A percentile compares a stretch with the other conserved stretches of the same genome.
Conservation (phyloP, 1,140 invertebrate genomes). For the Ephestia elutella region DNA sequence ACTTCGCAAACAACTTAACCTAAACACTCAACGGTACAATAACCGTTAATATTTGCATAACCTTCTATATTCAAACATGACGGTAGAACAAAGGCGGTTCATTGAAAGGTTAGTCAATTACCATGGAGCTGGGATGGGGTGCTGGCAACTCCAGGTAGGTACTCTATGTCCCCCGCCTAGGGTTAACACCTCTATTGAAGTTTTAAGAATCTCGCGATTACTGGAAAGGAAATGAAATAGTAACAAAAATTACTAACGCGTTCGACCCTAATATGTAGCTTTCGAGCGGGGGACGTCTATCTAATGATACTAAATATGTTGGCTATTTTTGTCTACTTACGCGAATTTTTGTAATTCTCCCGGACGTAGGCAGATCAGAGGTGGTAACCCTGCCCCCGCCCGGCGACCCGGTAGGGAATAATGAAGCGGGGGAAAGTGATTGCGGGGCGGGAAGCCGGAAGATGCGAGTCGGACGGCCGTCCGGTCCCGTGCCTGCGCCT, state of each 20-base stretch:
- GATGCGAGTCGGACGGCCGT: slow-evolving; percentile 45
- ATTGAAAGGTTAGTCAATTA: slow-evolving; percentile 16
- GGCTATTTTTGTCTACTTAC: too few relatives aligned
- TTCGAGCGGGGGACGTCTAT: too few relatives aligned
- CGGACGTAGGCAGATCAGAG: slow-evolving; percentile 35
- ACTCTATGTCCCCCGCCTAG: too few relatives aligned
- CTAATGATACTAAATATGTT: too few relatives aligned
- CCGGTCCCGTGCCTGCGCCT: slow-evolving; percentile 34
- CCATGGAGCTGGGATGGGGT: not conserved
- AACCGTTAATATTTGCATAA: slow-evolving; percentile 5
- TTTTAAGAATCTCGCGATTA: too few relatives aligned
- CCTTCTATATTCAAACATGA: slow-evolving; percentile 9
- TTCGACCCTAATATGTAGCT: too few relatives aligned
- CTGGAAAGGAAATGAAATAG: not conserved
- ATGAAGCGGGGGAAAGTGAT: slow-evolving; percentile 48
- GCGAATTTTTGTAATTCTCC: not conserved
- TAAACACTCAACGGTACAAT: not conserved
- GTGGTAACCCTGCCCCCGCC: slow-evolving; percentile 37
- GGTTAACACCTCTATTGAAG: too few relatives aligned
- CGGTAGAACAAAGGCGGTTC: slow-evolving; percentile 20
- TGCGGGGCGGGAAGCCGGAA: slow-evolving; percentile 40
- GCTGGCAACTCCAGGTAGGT: not conserved
- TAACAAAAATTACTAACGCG: too few relatives aligned
- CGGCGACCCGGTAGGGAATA: slow-evolving; percentile 47
- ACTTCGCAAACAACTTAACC: slow-evolving; percentile 2